Conservation (phyloP, 2,888 invertebrate genomes). For the Acleris cristana region DNA sequence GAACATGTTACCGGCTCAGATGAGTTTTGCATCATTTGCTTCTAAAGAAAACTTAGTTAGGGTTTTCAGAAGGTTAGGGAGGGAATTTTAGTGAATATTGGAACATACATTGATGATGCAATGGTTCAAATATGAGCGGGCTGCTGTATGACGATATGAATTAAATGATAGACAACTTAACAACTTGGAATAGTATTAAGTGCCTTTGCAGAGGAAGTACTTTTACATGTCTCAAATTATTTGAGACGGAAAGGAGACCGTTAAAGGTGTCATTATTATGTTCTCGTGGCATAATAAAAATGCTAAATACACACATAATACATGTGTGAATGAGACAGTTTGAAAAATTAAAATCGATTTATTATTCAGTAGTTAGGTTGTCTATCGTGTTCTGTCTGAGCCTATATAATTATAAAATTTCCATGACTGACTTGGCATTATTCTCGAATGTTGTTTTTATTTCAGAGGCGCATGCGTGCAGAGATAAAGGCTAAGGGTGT, state of each 20-base stretch:
- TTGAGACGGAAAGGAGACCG: no score
- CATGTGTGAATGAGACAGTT: no score
- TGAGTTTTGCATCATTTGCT: neutral
- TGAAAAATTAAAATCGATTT: no score
- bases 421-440: slow-evolving; percentile 83
- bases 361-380: slow-evolving; percentile 14
- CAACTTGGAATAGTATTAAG: neutral
- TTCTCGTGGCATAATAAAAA: no score
- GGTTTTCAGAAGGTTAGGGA: neutral
- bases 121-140: slow-evolving; percentile 72
- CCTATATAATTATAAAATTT: slow-evolving; percentile 63
- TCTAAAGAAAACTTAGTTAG: neutral
- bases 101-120: slow-evolving; percentile 66
- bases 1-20: neutral
- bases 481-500: slow-evolving; percentile 81
- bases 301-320: no score
- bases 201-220: no score
- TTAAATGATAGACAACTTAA: slow-evolving; percentile 50
- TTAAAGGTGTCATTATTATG: no score
- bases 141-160: slow-evolving; percentile 45
- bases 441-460: slow-evolving; percentile 80
- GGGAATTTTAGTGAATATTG: slow-evolving; percentile 69
- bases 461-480: slow-evolving; percentile 84
- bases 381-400: slow-evolving; percentile 43
- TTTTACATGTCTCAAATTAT: no score